phyloP scores from a whole-genome alignment of 2,113 vertebrate species.

The Rousettus leschenaultii region DNA sequence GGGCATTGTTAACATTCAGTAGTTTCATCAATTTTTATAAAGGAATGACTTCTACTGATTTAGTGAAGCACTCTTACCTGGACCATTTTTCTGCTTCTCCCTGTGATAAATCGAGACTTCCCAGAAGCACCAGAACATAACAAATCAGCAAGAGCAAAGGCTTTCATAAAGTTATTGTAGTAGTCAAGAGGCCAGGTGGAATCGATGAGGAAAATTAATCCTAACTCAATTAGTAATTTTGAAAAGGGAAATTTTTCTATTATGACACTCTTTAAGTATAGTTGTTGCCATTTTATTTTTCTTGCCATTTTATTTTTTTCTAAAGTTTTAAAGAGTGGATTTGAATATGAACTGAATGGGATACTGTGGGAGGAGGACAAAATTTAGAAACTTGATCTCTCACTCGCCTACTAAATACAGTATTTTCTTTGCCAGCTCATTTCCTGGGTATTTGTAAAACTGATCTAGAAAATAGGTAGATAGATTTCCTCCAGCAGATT shows the following conservation, averaged over 20 bases:
- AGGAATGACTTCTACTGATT: background rate
- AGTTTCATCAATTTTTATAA: background rate
- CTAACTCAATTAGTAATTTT: background rate
- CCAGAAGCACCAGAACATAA: background rate
- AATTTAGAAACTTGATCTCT: background rate
- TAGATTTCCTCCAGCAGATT: background rate
- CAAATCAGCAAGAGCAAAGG: background rate
- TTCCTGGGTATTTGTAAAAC: background rate
- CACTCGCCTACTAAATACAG: background rate
- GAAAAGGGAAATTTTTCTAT: background rate
- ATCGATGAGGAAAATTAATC: background rate
- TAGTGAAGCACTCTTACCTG: constrained; percentile 30
- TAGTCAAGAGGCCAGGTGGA: background rate
- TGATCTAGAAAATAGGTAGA: background rate
- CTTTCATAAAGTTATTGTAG: background rate
- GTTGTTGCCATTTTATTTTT: background rate
- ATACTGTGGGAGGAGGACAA: background rate
- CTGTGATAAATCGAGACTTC: background rate
- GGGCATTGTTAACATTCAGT: background rate
- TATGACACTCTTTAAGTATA: background rate
- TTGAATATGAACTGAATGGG: background rate
- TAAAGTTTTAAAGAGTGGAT: background rate
- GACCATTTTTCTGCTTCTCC: background rate
- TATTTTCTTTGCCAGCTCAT: background rate
- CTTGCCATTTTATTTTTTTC: background rate